phyloP scores from a whole-genome alignment of 2,113 vertebrate genomes.

The Actenoides lindsayi region DNA sequence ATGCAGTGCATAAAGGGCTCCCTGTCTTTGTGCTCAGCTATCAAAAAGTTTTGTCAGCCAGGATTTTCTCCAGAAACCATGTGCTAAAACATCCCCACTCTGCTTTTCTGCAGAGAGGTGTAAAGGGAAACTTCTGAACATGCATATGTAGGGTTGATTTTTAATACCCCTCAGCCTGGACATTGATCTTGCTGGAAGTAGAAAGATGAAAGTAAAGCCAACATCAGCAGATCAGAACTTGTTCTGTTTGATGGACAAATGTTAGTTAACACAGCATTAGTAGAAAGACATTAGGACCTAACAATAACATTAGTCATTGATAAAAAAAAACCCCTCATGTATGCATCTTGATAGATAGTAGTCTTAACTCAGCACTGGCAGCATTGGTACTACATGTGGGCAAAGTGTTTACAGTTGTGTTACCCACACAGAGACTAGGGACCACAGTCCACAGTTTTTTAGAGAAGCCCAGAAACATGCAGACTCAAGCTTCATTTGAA shows the following conservation, averaged over 20 bases:
- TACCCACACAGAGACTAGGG: background rate
- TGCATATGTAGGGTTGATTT: background rate
- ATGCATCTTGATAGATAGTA: background rate
- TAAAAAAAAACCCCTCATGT: background rate
- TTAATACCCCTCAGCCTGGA: fast-evolving
- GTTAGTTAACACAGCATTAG: background rate
- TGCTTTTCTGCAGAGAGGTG: background rate
- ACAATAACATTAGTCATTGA: background rate
- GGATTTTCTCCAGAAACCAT: background rate
- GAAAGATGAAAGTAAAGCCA: background rate
- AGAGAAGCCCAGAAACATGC: background rate
- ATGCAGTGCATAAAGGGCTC: background rate
- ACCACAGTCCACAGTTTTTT: background rate
- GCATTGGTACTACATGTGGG: background rate
- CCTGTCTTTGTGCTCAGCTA: background rate
- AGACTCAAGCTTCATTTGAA: background rate
- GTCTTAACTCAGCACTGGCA: background rate
- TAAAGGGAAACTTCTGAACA: background rate
- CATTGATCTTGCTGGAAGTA: background rate
- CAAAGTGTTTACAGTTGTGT: background rate
- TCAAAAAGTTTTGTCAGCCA: background rate
- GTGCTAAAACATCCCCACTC: background rate
- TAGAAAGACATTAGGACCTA: background rate
- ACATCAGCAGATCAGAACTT: background rate
- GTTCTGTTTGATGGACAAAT: background rate